phyloP scores from a whole-genome alignment of 2,888 invertebrate genomes.

The Anaspis maculata region DNA sequence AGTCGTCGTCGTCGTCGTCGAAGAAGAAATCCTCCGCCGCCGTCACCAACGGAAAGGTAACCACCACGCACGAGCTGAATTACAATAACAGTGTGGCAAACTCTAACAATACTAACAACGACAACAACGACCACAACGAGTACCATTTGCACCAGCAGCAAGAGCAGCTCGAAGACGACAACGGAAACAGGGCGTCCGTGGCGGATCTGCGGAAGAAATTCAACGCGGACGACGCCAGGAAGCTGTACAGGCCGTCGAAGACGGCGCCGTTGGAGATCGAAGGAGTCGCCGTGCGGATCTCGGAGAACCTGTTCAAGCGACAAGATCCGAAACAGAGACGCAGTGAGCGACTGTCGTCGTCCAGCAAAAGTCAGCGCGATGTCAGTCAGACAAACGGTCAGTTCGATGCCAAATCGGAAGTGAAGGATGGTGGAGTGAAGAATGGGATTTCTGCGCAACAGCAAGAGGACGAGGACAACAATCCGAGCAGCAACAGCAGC shows the following conservation, averaged over 20 bases:
- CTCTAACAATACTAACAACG: constrained; percentile 42
- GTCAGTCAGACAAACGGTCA: constrained; percentile 3
- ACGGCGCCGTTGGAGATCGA: constrained; percentile 11
- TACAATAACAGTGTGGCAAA: constrained; percentile 34
- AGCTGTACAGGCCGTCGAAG: constrained; percentile 24
- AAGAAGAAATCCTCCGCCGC: no score
- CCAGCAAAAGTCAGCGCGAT: constrained; percentile 3
- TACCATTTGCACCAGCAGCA: no score
- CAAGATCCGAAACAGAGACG: constrained; percentile 12
- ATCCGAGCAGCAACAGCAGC: constrained; percentile 14
- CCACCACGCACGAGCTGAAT: constrained; percentile 27
- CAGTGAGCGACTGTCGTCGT: not conserved
- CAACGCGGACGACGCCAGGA: constrained; percentile 42
- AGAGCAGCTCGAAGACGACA: constrained; percentile 43
- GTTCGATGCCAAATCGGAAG: constrained; percentile 10
- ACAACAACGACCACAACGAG: constrained; percentile 29
- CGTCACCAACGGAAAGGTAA: constrained; percentile 38
- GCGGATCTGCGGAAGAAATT: constrained; percentile 50
- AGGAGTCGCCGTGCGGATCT: constrained; percentile 7
- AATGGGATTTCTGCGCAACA: constrained; percentile 15
- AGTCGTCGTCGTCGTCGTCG: no score
- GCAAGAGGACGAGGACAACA: constrained; percentile 18
- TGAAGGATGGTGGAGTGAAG: constrained; percentile 9
- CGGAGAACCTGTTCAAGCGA: constrained; percentile 24
- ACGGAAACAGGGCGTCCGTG: constrained; percentile 51